Conservation (phyloP, 2,888 invertebrate genomes). For the Leucophora obtusa region DNA sequence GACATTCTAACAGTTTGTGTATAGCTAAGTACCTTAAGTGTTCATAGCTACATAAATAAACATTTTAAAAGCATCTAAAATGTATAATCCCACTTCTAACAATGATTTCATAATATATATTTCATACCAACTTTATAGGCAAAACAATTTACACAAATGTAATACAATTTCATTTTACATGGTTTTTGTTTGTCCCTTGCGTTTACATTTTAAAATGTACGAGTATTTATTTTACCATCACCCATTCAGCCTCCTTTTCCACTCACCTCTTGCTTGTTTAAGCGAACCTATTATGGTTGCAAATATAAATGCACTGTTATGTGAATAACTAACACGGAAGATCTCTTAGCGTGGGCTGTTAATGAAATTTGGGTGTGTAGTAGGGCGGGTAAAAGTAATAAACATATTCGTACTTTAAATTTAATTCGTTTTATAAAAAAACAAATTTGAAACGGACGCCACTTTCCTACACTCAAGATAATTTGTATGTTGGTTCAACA, state of each 20-base stretch:
- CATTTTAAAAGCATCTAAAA: constrained; percentile 5
- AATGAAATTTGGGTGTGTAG: too few relatives aligned
- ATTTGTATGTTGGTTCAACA: too few relatives aligned
- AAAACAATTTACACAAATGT: constrained; percentile 19
- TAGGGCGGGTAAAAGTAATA: too few relatives aligned
- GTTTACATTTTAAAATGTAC: background rate
- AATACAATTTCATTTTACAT: constrained; percentile 46
- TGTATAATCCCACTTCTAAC: constrained; percentile 39
- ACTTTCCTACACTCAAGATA: too few relatives aligned
- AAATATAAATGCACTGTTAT: constrained; percentile 41
- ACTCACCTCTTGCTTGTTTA: background rate
- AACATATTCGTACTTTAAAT: too few relatives aligned
- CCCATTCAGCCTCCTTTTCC: background rate
- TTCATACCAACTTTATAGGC: background rate
- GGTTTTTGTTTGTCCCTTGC: background rate
- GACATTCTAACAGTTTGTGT: too few relatives aligned
- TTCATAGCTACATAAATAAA: too few relatives aligned
- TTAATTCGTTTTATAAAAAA: too few relatives aligned
- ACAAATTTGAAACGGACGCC: too few relatives aligned
- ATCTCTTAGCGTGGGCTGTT: too few relatives aligned
- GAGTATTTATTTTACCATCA: background rate
- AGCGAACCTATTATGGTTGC: constrained; percentile 9
- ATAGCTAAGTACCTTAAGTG: too few relatives aligned
- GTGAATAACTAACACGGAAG: constrained; percentile 34
- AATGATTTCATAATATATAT: background rate